phyloP scores from a whole-genome alignment of 2,888 invertebrate species.

The Coenonympha arcania region DNA sequence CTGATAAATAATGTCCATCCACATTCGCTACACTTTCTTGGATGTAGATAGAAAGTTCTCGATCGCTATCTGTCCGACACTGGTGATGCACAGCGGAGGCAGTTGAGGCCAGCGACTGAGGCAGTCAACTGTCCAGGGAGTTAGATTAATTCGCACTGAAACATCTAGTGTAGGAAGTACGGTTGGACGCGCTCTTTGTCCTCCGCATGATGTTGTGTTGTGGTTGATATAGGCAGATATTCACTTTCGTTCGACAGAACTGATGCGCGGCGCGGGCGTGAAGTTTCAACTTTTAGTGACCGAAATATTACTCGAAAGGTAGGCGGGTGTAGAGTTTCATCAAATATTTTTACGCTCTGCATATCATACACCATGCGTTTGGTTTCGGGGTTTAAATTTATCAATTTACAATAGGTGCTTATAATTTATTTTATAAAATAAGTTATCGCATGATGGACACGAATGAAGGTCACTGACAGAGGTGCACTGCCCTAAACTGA shows the following conservation, averaged over 20 bases:
- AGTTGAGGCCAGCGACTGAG: conserved; percentile 24
- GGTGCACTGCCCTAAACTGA: no score
- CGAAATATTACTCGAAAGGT: conserved; percentile 21
- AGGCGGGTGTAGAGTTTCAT: conserved; percentile 15
- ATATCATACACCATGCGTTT: conserved; percentile 11
- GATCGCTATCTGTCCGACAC: conserved; percentile 27
- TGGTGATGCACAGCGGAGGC: conserved; percentile 19
- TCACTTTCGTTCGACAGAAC: conserved; percentile 60
- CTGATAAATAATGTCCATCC: conserved; percentile 60
- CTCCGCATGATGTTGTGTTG: conserved; percentile 30
- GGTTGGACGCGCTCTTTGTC: conserved; percentile 63
- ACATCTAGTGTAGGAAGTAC: conserved; percentile 54
- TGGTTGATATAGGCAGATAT: conserved; percentile 37
- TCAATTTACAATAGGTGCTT: no score
- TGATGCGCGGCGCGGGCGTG: conserved; percentile 37
- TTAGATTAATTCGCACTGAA: conserved; percentile 27
- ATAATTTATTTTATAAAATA: conserved; percentile 4
- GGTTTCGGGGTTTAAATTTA: no score
- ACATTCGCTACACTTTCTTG: conserved; percentile 49
- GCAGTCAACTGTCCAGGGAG: conserved; percentile 20
- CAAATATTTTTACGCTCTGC: conserved; percentile 20
- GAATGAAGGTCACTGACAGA: no score
- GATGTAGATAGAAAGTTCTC: conserved; percentile 36
- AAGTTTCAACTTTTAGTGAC: conserved; percentile 23
- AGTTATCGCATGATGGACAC: no score